Evolutionary conservation across 2,888 invertebrate genomes (phyloP).

Genomic region (Acronicta alni): DNA sequence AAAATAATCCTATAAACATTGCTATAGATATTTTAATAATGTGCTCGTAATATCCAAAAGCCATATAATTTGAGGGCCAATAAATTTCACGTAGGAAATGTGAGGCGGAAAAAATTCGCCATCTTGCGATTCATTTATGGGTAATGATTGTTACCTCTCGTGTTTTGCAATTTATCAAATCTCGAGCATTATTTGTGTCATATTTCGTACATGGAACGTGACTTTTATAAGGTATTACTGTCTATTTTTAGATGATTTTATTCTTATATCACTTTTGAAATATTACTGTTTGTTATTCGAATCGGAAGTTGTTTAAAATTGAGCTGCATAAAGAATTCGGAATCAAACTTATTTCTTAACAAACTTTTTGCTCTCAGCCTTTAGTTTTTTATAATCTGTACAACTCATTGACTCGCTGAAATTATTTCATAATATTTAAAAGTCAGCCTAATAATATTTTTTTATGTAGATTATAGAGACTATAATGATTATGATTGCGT

Average conservation of each 20-base stretch:
- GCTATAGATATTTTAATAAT: neutral
- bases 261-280: conserved; percentile 14
- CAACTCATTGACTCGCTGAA: too few relatives aligned
- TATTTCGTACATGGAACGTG: conserved; percentile 13
- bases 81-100: conserved; percentile 16
- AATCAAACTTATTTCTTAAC: too few relatives aligned
- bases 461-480: too few relatives aligned
- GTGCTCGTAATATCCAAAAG: conserved; percentile 8
- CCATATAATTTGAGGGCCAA: conserved; percentile 32
- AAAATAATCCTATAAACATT: conserved; percentile 2
- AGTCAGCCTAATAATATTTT: too few relatives aligned
- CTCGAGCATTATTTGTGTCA: conserved; percentile 49
- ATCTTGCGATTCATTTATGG: conserved; percentile 22
- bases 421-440: too few relatives aligned
- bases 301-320: too few relatives aligned
- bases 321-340: too few relatives aligned
- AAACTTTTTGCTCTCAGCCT: too few relatives aligned
- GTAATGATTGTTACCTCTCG: conserved; percentile 34
- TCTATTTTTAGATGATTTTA: neutral
- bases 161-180: conserved; percentile 46
- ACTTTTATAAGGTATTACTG: conserved; percentile 7
- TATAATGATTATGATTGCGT: too few relatives aligned
- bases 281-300: neutral
- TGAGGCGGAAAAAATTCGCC: conserved; percentile 15
- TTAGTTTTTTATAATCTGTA: too few relatives aligned